Conservation (phyloP, 2,113 vertebrate species). For the Alaudala cheleensis region DNA sequence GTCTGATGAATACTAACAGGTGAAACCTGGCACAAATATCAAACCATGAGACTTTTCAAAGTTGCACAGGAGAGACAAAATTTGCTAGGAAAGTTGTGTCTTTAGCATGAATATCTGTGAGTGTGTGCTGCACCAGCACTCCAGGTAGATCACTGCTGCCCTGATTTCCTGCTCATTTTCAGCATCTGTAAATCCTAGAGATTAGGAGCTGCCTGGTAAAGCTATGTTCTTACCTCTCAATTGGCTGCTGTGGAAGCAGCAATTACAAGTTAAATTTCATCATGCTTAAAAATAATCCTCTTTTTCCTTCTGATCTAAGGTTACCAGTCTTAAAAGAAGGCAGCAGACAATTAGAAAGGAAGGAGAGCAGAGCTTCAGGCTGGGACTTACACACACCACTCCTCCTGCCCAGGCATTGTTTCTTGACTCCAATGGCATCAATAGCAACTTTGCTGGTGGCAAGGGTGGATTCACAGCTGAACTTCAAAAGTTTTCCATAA, state of each 20-base stretch:
- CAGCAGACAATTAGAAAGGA: background rate
- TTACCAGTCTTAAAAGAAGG: background rate
- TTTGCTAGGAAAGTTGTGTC: background rate
- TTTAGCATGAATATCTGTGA: background rate
- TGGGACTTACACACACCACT: rapidly evolving
- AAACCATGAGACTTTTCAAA: background rate
- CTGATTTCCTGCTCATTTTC: background rate
- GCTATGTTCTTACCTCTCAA: background rate
- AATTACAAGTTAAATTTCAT: slow-evolving; percentile 41
- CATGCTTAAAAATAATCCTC: background rate
- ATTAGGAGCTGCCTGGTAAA: background rate
- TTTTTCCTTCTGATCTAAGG: background rate
- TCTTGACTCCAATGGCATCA: background rate
- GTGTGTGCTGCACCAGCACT: background rate
- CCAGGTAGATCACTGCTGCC: background rate
- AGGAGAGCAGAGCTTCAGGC: background rate
- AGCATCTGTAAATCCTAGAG: background rate
- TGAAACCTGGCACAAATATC: background rate
- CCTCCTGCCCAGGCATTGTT: rapidly evolving
- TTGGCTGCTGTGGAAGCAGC: slow-evolving; percentile 13
- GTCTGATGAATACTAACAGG: background rate
- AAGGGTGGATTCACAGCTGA: background rate
- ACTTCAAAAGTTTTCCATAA: background rate
- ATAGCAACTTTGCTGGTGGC: background rate
- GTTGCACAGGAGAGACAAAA: background rate